Evolutionary conservation across 2,888 invertebrate species (phyloP).

Genomic region (Blomia tropicalis): DNA sequence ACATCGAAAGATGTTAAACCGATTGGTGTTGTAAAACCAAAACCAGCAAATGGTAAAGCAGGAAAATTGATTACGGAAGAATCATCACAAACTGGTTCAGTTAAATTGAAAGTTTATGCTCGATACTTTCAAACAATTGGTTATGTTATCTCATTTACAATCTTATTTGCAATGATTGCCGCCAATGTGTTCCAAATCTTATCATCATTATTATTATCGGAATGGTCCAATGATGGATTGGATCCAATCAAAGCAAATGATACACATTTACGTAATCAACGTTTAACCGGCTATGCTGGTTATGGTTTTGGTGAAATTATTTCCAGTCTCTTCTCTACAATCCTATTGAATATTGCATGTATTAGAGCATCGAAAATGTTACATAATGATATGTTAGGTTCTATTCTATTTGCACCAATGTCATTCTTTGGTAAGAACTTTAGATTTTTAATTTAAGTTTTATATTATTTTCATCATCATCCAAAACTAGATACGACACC

Average conservation of each 20-base stretch:
- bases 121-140: conserved; percentile 23
- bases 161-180: conserved; percentile 7
- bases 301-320: conserved; percentile 35
- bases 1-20: neutral
- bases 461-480: neutral
- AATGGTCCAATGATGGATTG: conserved; percentile 30
- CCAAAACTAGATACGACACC: conserved; percentile 30
- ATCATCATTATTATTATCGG: conserved; percentile 29
- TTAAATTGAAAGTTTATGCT: conserved; percentile 25
- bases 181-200: conserved; percentile 13
- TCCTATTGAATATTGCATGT: conserved; percentile 38
- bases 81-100: conserved; percentile 38
- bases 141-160: neutral
- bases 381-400: conserved; percentile 26
- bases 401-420: conserved; percentile 36
- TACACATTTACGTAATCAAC: conserved; percentile 31
- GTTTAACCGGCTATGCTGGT: conserved; percentile 40
- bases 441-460: neutral
- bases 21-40: neutral
- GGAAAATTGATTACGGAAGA: conserved; percentile 29
- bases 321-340: conserved; percentile 1
- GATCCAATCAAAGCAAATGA: conserved; percentile 23
- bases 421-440: conserved; percentile 37
- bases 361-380: conserved; percentile 41
- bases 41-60: neutral